Percentiles rank a stretch among this genome's conserved stretches.
Conservation (phyloP, 2,113 vertebrate species). For the Oryzias javanicus region DNA sequence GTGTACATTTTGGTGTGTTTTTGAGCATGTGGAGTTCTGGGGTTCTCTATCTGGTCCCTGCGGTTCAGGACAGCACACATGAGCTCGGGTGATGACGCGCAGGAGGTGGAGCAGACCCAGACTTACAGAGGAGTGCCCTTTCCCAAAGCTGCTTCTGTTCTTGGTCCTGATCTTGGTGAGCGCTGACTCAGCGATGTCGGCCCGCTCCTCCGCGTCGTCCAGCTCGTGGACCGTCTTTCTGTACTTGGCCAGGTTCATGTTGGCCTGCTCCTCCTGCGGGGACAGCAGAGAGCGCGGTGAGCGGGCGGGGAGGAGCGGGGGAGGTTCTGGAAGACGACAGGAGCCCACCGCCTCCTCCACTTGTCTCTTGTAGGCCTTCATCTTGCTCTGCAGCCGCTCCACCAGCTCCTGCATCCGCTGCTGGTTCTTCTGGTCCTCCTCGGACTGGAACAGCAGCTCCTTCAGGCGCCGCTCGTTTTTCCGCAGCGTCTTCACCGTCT, state of each 20-base stretch:
- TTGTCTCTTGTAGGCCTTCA: constrained; percentile 84
- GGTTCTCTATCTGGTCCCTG: no score
- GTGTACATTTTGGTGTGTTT: no score
- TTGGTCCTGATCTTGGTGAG: constrained; percentile 81
- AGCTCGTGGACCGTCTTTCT: constrained; percentile 81
- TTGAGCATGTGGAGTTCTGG: no score
- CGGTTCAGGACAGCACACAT: no score
- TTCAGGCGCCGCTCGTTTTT: constrained; percentile 82
- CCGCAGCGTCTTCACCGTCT: constrained; percentile 79
- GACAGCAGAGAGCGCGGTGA: neutral
- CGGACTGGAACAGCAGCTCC: constrained; percentile 81
- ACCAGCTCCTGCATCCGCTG: constrained; percentile 81
- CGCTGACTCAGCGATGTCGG: constrained; percentile 78
- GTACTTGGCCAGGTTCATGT: constrained; percentile 81
- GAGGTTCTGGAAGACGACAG: neutral
- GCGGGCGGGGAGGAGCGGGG: neutral
- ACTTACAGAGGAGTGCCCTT: constrained; percentile 81
- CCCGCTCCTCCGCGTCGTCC: constrained; percentile 81
- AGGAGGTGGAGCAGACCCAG: neutral
- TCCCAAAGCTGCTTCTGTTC: constrained; percentile 77
- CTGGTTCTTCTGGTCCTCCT: constrained; percentile 84
- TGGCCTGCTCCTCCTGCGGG: constrained; percentile 79
- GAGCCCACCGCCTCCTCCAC: constrained; percentile 78
- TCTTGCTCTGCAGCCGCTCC: constrained; percentile 82
- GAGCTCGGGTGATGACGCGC: no score